Evolutionary conservation across 2,113 vertebrate genomes (phyloP), one percentile per base, ranked within the genome.

Genomic region (Platichthys flesus): DNA sequence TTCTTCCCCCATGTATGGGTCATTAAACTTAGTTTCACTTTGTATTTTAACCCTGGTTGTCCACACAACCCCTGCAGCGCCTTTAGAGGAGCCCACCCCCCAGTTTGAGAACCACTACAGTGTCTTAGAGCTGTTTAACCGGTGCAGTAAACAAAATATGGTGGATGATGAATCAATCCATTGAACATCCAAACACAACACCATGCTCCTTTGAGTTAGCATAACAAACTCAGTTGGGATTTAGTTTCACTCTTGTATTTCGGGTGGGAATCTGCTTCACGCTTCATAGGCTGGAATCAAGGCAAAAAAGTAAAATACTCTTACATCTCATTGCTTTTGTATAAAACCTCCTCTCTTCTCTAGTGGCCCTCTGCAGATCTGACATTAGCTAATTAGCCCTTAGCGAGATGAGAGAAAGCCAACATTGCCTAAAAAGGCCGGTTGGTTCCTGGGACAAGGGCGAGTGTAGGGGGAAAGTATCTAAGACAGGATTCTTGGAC

Each of bases 381-480:
- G 76, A 82, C 72, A 86, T 86, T 71, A 71, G 74, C 60, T 82
- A 89, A 93, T 87, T 87, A 89, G 71, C 9, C 49, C 75, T 49
- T 67, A 61, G 55, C 58, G 72, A 85, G 84, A 90, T 83, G 77
- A 82, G 61, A 70, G 67, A 83, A 57, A 67, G 74, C 71, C 89
- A 92, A 89, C 91, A 93, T 93, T 94, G 60, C 92, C 93, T 90
- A 91, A 94, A 92, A 94, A 93, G 92, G 92, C 56, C 42, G 71
- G 67, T 21, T 58, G 76, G 78, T 81, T 65, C 59, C 65, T 79
- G 67, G 58, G 67, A 89, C 75, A 83, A 67, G 66, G 66, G 66
- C 31, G 20, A 73, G 73, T 47, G 85, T 54, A 57, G 64, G 57
- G 21, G 70, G 71, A 37, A 51, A 74, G 58, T 66, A 74, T 86